Percentiles rank a stretch among this genome's conserved stretches.
These are phyloP conservation scores for Hypomesus transpacificus DNA, from an alignment of 2,113 vertebrate genomes.

Conservation along the genomic window DNA sequence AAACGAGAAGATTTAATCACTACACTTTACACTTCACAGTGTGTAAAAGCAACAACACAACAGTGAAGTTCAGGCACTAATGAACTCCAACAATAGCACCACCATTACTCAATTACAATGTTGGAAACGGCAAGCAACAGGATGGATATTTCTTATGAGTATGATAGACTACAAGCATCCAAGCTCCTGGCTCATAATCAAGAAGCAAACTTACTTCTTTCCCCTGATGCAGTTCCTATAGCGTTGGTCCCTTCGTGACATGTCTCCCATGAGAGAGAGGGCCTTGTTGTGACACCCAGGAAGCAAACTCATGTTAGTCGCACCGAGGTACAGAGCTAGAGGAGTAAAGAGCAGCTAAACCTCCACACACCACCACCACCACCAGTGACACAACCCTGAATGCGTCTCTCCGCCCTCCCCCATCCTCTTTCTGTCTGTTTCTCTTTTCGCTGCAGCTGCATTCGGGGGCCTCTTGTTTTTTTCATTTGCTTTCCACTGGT, in stretches of 20 bases:
- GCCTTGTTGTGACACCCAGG: slow-evolving; percentile 52
- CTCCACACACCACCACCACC: slow-evolving; percentile 17
- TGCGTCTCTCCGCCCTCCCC: slow-evolving; percentile 12
- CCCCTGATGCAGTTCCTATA: slow-evolving; percentile 29
- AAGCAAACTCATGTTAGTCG: slow-evolving; percentile 53
- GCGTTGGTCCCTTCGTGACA: slow-evolving; percentile 53
- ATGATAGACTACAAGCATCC: background rate
- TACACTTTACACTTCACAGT: too few species aligned
- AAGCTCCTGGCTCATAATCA: background rate
- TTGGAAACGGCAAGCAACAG: too few species aligned
- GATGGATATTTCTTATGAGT: too few species aligned
- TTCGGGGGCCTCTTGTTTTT: slow-evolving; percentile 24
- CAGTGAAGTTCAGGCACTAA: background rate
- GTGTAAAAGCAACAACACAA: background rate
- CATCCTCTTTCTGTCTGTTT: slow-evolving; percentile 5
- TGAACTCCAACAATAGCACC: too few species aligned
- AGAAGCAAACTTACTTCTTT: slow-evolving; percentile 58
- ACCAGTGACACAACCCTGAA: slow-evolving; percentile 42
- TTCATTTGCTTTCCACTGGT: slow-evolving; percentile 34
- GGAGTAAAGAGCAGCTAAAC: background rate
- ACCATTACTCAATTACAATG: too few species aligned
- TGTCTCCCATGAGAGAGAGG: slow-evolving; percentile 46
- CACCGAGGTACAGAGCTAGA: slow-evolving; percentile 27
- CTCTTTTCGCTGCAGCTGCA: slow-evolving; percentile 41
- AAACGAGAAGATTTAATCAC: slow-evolving; percentile 8